Evolutionary conservation across 2,113 vertebrate genomes (phyloP).

Genomic region (Cebidichthys violaceus): DNA sequence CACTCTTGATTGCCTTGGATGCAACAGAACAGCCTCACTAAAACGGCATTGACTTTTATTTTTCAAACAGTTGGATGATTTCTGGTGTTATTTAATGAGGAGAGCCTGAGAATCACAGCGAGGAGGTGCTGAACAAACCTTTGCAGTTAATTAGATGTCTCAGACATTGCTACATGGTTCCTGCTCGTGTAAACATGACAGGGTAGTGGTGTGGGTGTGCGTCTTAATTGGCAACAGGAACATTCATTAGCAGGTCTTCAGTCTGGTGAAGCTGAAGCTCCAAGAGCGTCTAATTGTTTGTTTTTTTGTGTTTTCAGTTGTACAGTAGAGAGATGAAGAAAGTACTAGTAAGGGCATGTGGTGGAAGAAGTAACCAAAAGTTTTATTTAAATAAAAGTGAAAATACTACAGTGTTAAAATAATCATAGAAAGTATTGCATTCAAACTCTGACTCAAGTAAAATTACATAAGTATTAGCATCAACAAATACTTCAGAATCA

Average conservation of each 20-base stretch:
- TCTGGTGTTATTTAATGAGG: constrained; percentile 27
- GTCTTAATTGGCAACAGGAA: constrained; percentile 34
- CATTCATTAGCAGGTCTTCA: constrained; percentile 43
- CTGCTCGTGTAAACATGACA: constrained; percentile 29
- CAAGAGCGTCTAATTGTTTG: constrained; percentile 33
- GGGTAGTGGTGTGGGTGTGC: neutral
- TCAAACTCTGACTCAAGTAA: neutral
- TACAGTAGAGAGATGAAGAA: neutral
- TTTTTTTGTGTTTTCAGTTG: constrained; percentile 1
- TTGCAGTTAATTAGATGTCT: constrained; percentile 27
- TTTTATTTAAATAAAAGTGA: neutral
- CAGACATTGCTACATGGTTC: constrained; percentile 15
- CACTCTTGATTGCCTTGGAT: constrained; percentile 7
- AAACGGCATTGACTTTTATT: constrained; percentile 6
- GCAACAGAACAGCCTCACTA: neutral
- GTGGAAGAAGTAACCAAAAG: neutral
- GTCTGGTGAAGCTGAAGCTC: constrained; percentile 18
- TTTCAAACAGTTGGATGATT: neutral
- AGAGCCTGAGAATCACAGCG: neutral
- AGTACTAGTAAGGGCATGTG: neutral
- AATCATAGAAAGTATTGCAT: neutral
- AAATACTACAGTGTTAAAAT: neutral
- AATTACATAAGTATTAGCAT: neutral
- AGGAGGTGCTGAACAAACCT: neutral
- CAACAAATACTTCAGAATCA: neutral